Base-by-base conservation (phyloP, 2,888 invertebrate species). In the Caenorhabditis becei region DNA sequence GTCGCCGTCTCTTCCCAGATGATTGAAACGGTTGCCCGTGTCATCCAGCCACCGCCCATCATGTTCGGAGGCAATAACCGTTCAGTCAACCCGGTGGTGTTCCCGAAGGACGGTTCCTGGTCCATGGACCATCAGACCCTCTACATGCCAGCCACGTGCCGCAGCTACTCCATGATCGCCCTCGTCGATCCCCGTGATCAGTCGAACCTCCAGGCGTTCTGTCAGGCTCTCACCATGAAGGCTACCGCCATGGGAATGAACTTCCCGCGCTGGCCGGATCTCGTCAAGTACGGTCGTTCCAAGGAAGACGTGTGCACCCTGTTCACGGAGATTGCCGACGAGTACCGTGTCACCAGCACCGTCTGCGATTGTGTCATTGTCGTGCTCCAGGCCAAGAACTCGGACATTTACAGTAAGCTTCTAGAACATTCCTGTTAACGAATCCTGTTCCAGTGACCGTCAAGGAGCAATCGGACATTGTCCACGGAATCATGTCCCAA, bases 401-500 rank as follows among this genome's bases (percentile, higher is more conserved):
- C 87, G 32, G 88, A 88, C 47, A 69, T 88, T 20, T 90, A 90
- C 87, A 86, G 88, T 86, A 23, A 75, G 86, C n/a, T n/a, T n/a
- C n/a, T n/a, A n/a, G n/a, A n/a, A n/a, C n/a, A n/a, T n/a, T n/a
- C n/a, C n/a, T n/a, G n/a, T n/a, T n/a, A n/a, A n/a, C n/a, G n/a
- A n/a, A 28, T 20, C n/a, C 32, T 37, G 24, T 71, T 87, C 61
- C 82, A 88, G 87, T 85, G 83, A 84, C 86, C 8, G 83, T 86
- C 26, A 89, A 89, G 79, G 87, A 89, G 79, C 82, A 79, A 67
- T 85, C 86, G 24, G 88, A 89, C 78, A 87, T 88, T 81, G 74
- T 81, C 26, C 80, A 86, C 72, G 87, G 86, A 44, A 86, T 92
- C 41, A 87, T 91, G 77, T 92, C 92, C 16, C 92, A 92, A 83